Conservation (phyloP, 2,888 invertebrate species). For the Seladonia tumulorum region DNA sequence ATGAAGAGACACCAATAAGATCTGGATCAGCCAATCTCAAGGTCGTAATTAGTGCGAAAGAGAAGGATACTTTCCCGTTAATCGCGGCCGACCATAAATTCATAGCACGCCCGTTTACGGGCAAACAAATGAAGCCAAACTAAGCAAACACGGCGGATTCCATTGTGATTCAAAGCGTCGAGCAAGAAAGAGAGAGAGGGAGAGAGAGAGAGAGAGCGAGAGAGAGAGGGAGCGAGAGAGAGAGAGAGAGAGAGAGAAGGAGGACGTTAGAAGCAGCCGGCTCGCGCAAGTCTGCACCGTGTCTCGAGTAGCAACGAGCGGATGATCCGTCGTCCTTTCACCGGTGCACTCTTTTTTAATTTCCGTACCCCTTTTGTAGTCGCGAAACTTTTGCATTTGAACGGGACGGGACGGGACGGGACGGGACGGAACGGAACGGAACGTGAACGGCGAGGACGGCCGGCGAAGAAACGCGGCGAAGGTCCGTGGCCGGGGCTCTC, state of each 20-base stretch:
- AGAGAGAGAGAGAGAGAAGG: not conserved
- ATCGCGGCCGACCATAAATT: not conserved
- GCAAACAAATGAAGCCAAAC: slow-evolving; percentile 3
- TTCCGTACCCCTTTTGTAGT: slow-evolving; percentile 70
- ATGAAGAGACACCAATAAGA: not conserved
- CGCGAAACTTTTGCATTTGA: slow-evolving; percentile 77
- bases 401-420: slow-evolving; percentile 26
- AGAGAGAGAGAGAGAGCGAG: too few species aligned
- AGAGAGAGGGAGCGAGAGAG: not conserved
- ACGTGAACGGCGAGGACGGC: slow-evolving; percentile 4
- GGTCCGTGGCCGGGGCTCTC: slow-evolving; percentile 8
- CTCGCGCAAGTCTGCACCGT: slow-evolving; percentile 6
- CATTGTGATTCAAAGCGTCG: slow-evolving; percentile 47
- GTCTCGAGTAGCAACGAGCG: slow-evolving; percentile 59
- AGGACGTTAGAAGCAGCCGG: slow-evolving; percentile 36
- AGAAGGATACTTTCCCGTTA: not conserved
- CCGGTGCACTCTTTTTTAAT: slow-evolving; percentile 66
- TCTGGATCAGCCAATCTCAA: not conserved
- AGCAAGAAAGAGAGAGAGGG: not conserved
- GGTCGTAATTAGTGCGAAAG: not conserved
- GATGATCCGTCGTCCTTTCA: slow-evolving; percentile 69
- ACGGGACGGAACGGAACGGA: slow-evolving; percentile 21
- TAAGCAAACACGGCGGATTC: slow-evolving; percentile 19
- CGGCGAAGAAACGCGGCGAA: slow-evolving; percentile 13
- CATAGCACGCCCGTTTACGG: not conserved